A percentile compares a stretch with the other conserved stretches of the same genome.
These are phyloP conservation scores for Peromyscus nudipes DNA, from an alignment of 2,797 vertebrate genomes.

Conservation along the genomic window DNA sequence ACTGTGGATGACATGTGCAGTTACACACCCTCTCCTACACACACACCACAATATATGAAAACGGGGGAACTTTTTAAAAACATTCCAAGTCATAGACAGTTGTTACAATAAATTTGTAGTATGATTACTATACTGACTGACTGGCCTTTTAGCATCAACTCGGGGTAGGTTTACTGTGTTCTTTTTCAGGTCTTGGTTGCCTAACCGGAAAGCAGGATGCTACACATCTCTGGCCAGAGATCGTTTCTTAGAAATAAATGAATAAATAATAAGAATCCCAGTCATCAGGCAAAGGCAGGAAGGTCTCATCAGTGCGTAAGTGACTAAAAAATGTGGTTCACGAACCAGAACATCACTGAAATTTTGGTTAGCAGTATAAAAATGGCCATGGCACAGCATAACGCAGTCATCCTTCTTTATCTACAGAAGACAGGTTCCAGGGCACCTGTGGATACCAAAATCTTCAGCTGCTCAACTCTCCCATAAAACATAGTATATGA, in stretches of 20 bases:
- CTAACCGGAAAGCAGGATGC: not conserved
- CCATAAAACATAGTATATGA: not conserved
- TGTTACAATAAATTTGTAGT: not conserved
- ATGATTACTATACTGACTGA: not conserved
- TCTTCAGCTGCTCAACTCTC: not conserved
- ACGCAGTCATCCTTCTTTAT: not conserved
- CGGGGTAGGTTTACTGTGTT: not conserved
- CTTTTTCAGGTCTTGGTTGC: not conserved
- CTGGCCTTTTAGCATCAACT: not conserved
- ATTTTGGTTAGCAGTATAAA: not conserved
- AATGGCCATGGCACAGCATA: not conserved
- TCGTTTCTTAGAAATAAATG: not conserved
- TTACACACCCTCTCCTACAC: not conserved
- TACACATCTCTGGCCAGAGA: not conserved
- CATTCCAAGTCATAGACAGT: not conserved
- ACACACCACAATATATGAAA: not conserved
- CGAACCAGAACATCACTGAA: not conserved
- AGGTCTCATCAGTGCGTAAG: not conserved
- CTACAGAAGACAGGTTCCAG: not conserved
- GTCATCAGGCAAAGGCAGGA: not conserved
- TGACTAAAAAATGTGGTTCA: conserved; percentile 11
- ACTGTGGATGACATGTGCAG: too few relatives aligned
- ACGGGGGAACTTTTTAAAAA: not conserved
- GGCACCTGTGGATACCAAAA: not conserved
- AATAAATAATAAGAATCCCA: not conserved